Conservation (phyloP, 2,113 vertebrate genomes). For the Ceyx cyanopectus region DNA sequence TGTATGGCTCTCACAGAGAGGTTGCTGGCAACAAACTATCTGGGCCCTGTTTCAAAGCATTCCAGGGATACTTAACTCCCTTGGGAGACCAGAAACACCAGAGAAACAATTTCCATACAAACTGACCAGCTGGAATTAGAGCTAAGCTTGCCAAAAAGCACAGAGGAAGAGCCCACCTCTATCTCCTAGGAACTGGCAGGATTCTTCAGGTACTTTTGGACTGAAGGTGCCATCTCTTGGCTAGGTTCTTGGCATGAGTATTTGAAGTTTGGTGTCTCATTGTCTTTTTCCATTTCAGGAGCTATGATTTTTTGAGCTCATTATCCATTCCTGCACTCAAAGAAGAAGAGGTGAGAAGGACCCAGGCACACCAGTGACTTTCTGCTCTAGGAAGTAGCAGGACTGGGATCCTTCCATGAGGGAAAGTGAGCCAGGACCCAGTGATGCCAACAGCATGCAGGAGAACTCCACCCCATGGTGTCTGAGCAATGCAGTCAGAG, state of each 20-base stretch:
- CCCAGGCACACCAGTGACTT: neutral
- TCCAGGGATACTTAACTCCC: constrained; percentile 50
- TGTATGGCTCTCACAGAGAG: neutral
- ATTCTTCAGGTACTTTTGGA: neutral
- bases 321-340: neutral
- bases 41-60: constrained; percentile 56
- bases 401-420: neutral
- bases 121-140: neutral
- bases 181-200: neutral
- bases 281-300: neutral
- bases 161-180: neutral
- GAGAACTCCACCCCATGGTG: neutral
- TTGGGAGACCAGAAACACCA: constrained; percentile 19
- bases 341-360: neutral
- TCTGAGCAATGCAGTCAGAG: neutral
- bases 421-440: neutral
- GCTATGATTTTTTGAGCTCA: neutral
- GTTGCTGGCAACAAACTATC: constrained; percentile 18
- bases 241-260: neutral
- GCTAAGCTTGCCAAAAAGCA: neutral
- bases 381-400: neutral
- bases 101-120: neutral
- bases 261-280: neutral
- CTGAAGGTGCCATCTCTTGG: neutral
- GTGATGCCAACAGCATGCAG: neutral